Percentiles rank a stretch among this genome's conserved stretches.
Evolutionary conservation across 2,113 vertebrate genomes (phyloP).

Genomic region (Oenanthe melanoleuca): DNA sequence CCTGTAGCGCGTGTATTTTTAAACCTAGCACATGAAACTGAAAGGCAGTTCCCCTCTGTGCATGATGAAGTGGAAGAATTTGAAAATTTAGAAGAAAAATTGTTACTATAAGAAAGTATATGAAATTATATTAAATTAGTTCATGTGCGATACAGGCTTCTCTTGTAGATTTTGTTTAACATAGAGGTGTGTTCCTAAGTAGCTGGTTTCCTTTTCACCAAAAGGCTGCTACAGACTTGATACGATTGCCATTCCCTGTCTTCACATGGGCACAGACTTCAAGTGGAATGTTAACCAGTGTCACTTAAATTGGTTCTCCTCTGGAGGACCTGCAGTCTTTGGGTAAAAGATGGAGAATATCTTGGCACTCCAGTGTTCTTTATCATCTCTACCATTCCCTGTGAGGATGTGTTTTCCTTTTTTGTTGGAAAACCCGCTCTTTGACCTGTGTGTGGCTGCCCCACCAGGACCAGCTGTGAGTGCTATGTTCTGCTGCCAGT

Average conservation of each 20-base stretch:
- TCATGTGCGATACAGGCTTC: not conserved
- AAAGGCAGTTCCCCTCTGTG: not conserved
- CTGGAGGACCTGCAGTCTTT: not conserved
- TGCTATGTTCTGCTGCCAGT: slow-evolving; percentile 23
- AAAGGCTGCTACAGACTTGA: not conserved
- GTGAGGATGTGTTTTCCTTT: not conserved
- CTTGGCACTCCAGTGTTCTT: not conserved
- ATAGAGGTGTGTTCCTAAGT: not conserved
- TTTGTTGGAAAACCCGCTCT: slow-evolving; percentile 18
- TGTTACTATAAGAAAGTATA: not conserved
- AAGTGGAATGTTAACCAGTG: not conserved
- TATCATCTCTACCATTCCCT: not conserved
- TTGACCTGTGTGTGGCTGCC: not conserved
- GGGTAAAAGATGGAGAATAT: not conserved
- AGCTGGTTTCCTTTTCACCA: not conserved
- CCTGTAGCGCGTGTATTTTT: not conserved
- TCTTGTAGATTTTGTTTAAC: not conserved
- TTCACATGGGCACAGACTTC: not conserved
- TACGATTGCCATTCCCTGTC: not conserved
- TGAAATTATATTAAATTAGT: not conserved
- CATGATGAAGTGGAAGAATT: not conserved
- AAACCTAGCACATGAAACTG: not conserved
- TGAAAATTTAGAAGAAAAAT: not conserved
- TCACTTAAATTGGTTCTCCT: not conserved
- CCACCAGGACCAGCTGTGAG: not conserved